These are phyloP conservation scores for Heliconius charithonia DNA, from an alignment of 2,888 invertebrate species.

Conservation along the genomic window DNA sequence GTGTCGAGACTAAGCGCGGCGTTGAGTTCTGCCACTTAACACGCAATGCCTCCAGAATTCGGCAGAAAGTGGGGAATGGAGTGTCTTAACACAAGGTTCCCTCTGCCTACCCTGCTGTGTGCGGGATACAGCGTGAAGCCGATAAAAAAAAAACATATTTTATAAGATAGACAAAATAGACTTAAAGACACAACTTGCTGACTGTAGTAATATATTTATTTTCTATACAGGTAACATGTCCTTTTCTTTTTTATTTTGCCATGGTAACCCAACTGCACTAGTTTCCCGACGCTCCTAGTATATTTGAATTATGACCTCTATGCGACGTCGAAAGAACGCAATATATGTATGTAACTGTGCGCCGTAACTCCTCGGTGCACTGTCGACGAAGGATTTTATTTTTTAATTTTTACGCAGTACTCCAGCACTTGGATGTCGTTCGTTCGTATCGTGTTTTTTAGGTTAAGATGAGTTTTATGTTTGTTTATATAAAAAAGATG, in stretches of 20 bases:
- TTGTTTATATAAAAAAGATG: background rate
- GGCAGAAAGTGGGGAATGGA: too few relatives aligned
- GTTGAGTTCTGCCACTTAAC: too few relatives aligned
- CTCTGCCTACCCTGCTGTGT: too few relatives aligned
- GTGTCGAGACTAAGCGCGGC: too few relatives aligned
- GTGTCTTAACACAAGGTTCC: too few relatives aligned
- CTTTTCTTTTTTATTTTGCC: background rate
- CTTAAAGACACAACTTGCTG: background rate
- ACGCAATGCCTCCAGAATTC: too few relatives aligned
- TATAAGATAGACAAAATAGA: background rate
- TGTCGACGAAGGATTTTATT: conserved; percentile 16
- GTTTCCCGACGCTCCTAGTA: background rate
- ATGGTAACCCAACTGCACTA: conserved; percentile 24
- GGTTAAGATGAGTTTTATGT: conserved; percentile 20
- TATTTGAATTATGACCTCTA: conserved; percentile 33
- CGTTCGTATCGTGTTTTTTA: conserved; percentile 28
- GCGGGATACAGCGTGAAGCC: too few relatives aligned
- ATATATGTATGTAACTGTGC: conserved; percentile 20
- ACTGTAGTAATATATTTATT: background rate
- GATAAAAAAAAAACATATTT: too few relatives aligned
- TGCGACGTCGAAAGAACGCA: conserved; percentile 29
- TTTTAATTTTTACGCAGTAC: conserved; percentile 36
- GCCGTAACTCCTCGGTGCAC: conserved; percentile 3
- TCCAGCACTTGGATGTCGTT: conserved; percentile 27
- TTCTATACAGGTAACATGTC: background rate